Evolutionary conservation across 2,797 vertebrate genomes (phyloP).

Genomic region (Microctenopoma steveboyesi): DNA sequence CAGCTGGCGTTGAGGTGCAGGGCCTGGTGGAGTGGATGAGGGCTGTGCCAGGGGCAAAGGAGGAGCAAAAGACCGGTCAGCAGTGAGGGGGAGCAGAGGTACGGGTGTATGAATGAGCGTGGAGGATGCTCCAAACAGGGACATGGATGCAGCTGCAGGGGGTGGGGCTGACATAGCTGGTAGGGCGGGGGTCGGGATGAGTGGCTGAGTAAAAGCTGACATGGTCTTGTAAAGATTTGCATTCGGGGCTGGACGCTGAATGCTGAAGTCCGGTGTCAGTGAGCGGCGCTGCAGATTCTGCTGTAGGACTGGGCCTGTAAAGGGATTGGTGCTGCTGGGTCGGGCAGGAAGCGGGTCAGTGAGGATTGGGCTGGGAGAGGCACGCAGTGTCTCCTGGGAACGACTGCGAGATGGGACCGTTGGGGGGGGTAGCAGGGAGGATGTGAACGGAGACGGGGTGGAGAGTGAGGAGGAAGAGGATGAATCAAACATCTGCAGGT

Average conservation of each 20-base stretch:
- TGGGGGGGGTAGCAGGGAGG: constrained; percentile 83
- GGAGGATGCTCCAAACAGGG: constrained; percentile 54
- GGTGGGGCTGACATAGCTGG: constrained; percentile 20
- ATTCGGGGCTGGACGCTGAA: constrained; percentile 52
- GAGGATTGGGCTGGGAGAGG: constrained; percentile 83
- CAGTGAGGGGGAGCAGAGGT: constrained; percentile 35
- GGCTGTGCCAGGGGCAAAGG: constrained; percentile 52
- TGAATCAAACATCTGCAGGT: constrained; percentile 69
- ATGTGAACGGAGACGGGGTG: constrained; percentile 71
- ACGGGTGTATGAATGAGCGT: constrained; percentile 42
- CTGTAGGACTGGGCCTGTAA: constrained; percentile 73
- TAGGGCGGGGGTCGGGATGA: constrained; percentile 52
- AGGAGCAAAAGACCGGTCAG: constrained; percentile 29
- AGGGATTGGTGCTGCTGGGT: constrained; percentile 85
- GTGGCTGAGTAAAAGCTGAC: constrained; percentile 61
- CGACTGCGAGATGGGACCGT: constrained; percentile 82
- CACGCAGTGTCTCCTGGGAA: constrained; percentile 83
- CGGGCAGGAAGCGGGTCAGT: constrained; percentile 75
- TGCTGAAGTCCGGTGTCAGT: constrained; percentile 74
- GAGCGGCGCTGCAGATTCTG: constrained; percentile 80
- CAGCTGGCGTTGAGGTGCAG: constrained; percentile 42
- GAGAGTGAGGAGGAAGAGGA: constrained; percentile 76
- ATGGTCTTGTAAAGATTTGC: constrained; percentile 69
- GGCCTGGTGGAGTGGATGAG: constrained; percentile 50
- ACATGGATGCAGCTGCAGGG: constrained; percentile 28